phyloP scores from a whole-genome alignment of 2,797 vertebrate species.

The Hyperoplus immaculatus region DNA sequence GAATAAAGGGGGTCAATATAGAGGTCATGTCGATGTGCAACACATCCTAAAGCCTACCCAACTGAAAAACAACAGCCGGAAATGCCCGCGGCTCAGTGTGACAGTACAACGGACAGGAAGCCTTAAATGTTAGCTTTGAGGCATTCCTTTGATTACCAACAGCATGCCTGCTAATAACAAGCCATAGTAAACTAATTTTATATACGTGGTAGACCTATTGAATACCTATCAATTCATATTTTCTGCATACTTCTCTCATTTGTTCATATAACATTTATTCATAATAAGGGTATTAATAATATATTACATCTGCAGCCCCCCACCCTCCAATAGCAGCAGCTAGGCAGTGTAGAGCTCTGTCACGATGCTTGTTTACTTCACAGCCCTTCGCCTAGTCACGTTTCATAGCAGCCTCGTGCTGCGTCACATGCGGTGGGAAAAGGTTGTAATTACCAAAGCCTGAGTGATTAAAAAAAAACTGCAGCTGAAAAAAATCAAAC shows the following conservation, averaged over 20 bases:
- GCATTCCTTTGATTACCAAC: slow-evolving; percentile 15
- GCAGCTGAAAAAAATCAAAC: background rate
- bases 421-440: slow-evolving; percentile 43
- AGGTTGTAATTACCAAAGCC: background rate
- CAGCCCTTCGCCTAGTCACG: slow-evolving; percentile 70
- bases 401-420: slow-evolving; percentile 63
- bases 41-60: slow-evolving; percentile 64
- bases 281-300: slow-evolving; percentile 8
- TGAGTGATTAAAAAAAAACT: background rate
- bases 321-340: slow-evolving; percentile 44
- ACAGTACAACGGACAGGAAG: slow-evolving; percentile 33
- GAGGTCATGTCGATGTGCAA: slow-evolving; percentile 67
- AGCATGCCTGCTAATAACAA: slow-evolving; percentile 8
- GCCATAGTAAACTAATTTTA: background rate
- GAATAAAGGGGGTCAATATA: slow-evolving; percentile 31
- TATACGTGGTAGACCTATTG: background rate
- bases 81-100: slow-evolving; percentile 38
- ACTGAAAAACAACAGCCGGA: slow-evolving; percentile 60
- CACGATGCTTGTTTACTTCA: slow-evolving; percentile 78
- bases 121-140: slow-evolving; percentile 1
- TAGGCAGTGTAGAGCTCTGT: slow-evolving; percentile 53
- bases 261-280: slow-evolving; percentile 31
- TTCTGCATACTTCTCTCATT: background rate
- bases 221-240: background rate
- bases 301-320: background rate